phyloP scores from a whole-genome alignment of 2,888 invertebrate genomes.

The Phortica magna region DNA sequence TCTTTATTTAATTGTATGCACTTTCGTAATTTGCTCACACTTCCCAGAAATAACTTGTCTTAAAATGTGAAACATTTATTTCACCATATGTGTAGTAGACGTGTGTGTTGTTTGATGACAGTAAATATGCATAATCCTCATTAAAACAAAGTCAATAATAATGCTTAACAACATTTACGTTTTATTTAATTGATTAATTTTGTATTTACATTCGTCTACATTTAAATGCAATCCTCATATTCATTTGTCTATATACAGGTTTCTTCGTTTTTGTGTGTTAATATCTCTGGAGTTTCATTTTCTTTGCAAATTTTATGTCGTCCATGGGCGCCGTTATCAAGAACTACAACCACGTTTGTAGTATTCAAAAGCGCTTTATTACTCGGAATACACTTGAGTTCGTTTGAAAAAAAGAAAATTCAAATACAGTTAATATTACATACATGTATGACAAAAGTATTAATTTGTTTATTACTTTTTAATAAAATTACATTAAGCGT shows the following conservation, averaged over 20 bases:
- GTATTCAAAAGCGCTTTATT: constrained; percentile 45
- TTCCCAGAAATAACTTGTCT: too few relatives aligned
- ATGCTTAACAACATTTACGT: background rate
- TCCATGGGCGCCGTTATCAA: constrained; percentile 70
- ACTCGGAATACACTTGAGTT: background rate
- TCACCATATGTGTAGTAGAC: too few relatives aligned
- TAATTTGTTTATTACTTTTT: too few relatives aligned
- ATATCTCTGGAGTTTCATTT: constrained; percentile 65
- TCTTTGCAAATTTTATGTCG: constrained; percentile 68
- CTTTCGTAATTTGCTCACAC: background rate
- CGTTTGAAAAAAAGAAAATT: too few relatives aligned
- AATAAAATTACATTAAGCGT: too few relatives aligned
- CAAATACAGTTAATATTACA: too few relatives aligned
- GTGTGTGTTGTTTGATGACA: background rate
- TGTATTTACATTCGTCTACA: background rate
- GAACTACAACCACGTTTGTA: constrained; percentile 74
- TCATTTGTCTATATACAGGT: constrained; percentile 66
- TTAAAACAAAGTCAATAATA: background rate
- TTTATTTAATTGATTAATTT: background rate
- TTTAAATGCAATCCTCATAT: background rate
- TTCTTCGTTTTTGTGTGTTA: constrained; percentile 68
- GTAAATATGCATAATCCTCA: background rate
- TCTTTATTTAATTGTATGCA: background rate
- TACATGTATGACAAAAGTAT: too few relatives aligned
- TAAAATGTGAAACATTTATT: too few relatives aligned